Evolutionary conservation across 1,140 invertebrate genomes (phyloP), one percentile per base, ranked within the genome.

Genomic region (Heterodera schachtii): DNA sequence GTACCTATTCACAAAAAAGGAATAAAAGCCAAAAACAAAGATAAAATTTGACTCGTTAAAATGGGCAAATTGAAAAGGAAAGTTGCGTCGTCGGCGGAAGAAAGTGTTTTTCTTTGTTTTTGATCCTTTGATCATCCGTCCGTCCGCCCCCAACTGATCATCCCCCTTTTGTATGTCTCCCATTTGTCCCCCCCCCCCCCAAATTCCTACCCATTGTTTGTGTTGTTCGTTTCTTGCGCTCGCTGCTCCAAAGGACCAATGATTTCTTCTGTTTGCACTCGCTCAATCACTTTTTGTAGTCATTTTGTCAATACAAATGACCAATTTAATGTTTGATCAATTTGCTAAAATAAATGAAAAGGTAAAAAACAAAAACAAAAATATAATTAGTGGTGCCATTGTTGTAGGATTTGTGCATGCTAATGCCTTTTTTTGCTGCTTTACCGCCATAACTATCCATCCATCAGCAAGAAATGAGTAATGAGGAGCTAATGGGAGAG

Each of bases 391-490:
- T 5, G 57, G 57, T 16, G 19, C 13, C 57, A 60, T 60, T 60
- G 5, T 19, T 16, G 16, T 60, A 4, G 19, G 5, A 60, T 19
- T 11, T 16, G 19, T 13, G 7, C 9, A 60, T 60, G 8, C 19
- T 9, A 4, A 16, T 19, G 8, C 8, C 57, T 60, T 60, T 60
- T 60, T 60, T 60, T 60, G 57, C 16, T 60, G 11, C 57, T 19
- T 19, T 60, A 19, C 57, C 57, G 57, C 57, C 9, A 60, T 60
- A 60, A 60, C 19, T n/a, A 8, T 31, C 67, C 69, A 71, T 31
- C 69, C 69, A 71, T 71, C 69, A 71, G 69, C 69, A 46, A 71
- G 69, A 71, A 71, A 71, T 71, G 69, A 71, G 69, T 71, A 71
- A 71, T 71, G 69, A 71, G 69, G 69, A 31, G 69, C 69, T 71